These are phyloP conservation scores for Halesus radiatus DNA, from an alignment of 1,140 invertebrate species.

Conservation along the genomic window DNA sequence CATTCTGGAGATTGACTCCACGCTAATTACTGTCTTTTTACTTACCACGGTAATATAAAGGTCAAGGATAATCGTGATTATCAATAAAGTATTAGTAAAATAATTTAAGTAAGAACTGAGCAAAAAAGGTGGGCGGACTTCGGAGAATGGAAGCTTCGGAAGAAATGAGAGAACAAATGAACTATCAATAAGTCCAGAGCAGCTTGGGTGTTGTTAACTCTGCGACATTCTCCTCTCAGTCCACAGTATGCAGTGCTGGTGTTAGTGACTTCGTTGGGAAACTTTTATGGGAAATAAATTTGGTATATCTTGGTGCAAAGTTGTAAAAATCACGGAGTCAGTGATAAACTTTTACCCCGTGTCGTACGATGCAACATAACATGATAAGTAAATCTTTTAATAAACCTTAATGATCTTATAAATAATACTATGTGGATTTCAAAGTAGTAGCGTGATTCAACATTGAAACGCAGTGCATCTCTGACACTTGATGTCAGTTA, in stretches of 20 bases:
- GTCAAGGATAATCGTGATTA: no score
- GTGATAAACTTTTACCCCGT: conserved; percentile 15
- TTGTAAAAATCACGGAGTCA: conserved; percentile 42
- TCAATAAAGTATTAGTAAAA: no score
- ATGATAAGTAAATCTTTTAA: conserved; percentile 32
- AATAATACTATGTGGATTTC: no score
- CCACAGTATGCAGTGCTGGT: not conserved
- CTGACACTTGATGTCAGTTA: no score
- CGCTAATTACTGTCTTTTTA: no score
- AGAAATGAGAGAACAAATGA: conserved; percentile 18
- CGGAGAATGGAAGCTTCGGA: not conserved
- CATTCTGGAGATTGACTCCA: no score
- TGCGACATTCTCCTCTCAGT: conserved; percentile 26
- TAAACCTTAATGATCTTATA: not conserved
- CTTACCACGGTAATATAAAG: no score
- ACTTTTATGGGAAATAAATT: conserved; percentile 43
- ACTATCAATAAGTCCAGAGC: conserved; percentile 38
- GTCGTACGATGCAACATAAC: conserved; percentile 18
- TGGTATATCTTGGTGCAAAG: conserved; percentile 30
- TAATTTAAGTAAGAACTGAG: no score
- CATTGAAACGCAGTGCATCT: no score
- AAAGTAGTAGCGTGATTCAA: no score
- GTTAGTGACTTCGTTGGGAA: conserved; percentile 25
- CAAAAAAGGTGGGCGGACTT: not conserved
- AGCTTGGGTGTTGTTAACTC: conserved; percentile 35